These are phyloP conservation scores for Drosophila affinis DNA, from an alignment of 2,888 invertebrate genomes.

Conservation along the genomic window DNA sequence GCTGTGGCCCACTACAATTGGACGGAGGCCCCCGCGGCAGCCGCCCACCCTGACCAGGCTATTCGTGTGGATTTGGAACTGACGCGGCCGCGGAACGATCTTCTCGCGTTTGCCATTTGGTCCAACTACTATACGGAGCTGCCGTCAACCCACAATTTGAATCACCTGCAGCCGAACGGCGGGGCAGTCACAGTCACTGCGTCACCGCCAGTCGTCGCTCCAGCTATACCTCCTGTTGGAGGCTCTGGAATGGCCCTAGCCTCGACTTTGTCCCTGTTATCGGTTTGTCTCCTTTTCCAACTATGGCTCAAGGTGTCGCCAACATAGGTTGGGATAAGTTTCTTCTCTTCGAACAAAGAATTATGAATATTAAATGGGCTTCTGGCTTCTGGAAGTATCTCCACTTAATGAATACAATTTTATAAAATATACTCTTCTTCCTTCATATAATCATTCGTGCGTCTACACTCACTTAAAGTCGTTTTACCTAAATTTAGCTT, in stretches of 20 bases:
- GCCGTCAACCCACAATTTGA: conserved; percentile 63
- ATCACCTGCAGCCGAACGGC: conserved; percentile 56
- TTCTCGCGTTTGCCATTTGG: conserved; percentile 82
- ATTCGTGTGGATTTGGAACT: conserved; percentile 54
- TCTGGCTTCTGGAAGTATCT: no score
- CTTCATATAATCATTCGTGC: no score
- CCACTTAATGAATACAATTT: no score
- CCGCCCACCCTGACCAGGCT: conserved; percentile 5
- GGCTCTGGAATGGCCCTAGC: not conserved
- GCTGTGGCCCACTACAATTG: conserved; percentile 63
- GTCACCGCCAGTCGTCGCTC: not conserved
- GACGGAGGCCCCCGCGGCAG: conserved; percentile 42
- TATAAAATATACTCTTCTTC: no score
- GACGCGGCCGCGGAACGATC: conserved; percentile 63
- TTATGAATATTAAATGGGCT: no score
- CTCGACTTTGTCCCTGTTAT: not conserved
- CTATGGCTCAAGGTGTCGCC: not conserved
- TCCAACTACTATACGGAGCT: conserved; percentile 71
- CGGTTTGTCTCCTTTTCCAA: not conserved
- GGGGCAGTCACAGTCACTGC: not conserved
- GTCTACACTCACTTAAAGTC: no score
- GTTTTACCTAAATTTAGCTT: no score
- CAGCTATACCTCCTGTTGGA: not conserved
- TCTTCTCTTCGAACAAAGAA: not conserved
- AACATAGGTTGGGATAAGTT: not conserved